Evolutionary conservation across 2,888 invertebrate species (phyloP).

Genomic region (Chrysotoxum bicinctum): DNA sequence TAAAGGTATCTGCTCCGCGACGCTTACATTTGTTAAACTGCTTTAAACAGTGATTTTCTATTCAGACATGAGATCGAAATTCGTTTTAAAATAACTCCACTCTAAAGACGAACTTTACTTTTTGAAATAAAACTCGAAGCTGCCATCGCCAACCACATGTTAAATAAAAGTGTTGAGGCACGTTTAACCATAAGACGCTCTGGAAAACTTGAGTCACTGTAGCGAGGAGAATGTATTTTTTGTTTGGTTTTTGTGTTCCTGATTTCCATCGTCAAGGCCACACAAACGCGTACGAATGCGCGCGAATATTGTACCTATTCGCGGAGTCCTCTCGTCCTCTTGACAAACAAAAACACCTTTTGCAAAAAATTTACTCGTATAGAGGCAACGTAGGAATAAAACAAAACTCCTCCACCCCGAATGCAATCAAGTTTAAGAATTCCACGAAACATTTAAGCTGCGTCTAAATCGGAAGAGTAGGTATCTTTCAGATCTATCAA

Average conservation of each 20-base stretch:
- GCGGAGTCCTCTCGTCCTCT: conserved; percentile 17
- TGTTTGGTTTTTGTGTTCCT: conserved; percentile 8
- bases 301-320: conserved; percentile 55
- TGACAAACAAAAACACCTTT: conserved; percentile 29
- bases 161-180: conserved; percentile 47
- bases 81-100: not conserved
- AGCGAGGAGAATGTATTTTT: conserved; percentile 41
- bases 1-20: not conserved
- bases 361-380: not conserved
- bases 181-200: conserved; percentile 40
- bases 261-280: conserved; percentile 44
- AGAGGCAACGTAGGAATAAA: conserved; percentile 12
- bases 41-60: not conserved
- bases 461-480: conserved; percentile 32
- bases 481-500: conserved; percentile 44
- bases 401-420: conserved; percentile 52
- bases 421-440: conserved; percentile 50
- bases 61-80: not conserved
- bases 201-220: conserved; percentile 51
- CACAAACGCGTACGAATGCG: conserved; percentile 48
- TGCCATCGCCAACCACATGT: conserved; percentile 56
- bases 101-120: conserved; percentile 41
- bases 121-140: conserved; percentile 30
- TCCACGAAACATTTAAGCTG: conserved; percentile 51
- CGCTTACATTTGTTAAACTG: not conserved